phyloP scores from a whole-genome alignment of 2,888 invertebrate genomes.

The Catocala sponsa region DNA sequence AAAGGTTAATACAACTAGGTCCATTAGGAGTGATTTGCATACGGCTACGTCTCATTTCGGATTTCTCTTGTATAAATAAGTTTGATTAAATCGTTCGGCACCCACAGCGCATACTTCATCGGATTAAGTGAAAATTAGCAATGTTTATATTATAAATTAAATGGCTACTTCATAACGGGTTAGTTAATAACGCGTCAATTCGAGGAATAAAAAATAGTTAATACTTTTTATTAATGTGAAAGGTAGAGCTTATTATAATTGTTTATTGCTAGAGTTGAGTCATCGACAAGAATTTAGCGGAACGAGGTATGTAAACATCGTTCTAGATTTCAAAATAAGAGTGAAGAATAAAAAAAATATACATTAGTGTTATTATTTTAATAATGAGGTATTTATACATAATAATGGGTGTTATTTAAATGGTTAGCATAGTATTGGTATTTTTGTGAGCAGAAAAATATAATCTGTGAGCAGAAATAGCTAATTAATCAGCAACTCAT shows the following conservation, averaged over 20 bases:
- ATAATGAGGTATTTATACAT: no score
- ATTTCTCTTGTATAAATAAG: slow-evolving; percentile 68
- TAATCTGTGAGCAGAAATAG: no score
- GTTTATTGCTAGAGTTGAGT: slow-evolving; percentile 29
- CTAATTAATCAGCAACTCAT: no score
- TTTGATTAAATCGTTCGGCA: slow-evolving; percentile 61
- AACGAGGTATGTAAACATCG: slow-evolving; percentile 11
- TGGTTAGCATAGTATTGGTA: no score
- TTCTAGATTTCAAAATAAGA: slow-evolving; percentile 11
- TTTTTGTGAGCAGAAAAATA: no score
- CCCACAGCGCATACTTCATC: slow-evolving; percentile 57
- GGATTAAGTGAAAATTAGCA: slow-evolving; percentile 77
- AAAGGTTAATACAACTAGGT: slow-evolving; percentile 62
- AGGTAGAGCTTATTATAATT: slow-evolving; percentile 36
- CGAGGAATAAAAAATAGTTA: slow-evolving; percentile 56
- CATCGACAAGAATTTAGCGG: slow-evolving; percentile 25
- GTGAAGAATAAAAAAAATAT: slow-evolving; percentile 7
- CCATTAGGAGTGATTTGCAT: slow-evolving; percentile 75
- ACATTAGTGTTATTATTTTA: neutral
- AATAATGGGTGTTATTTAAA: no score
- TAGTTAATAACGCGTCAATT: slow-evolving; percentile 53
- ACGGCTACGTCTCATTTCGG: slow-evolving; percentile 68
- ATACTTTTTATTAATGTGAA: slow-evolving; percentile 34
- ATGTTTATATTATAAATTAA: slow-evolving; percentile 70
- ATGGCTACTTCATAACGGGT: slow-evolving; percentile 64